Percentiles rank a stretch among this genome's conserved stretches.
phyloP scores from a whole-genome alignment of 2,797 vertebrate genomes.

The Danionella dracula region DNA sequence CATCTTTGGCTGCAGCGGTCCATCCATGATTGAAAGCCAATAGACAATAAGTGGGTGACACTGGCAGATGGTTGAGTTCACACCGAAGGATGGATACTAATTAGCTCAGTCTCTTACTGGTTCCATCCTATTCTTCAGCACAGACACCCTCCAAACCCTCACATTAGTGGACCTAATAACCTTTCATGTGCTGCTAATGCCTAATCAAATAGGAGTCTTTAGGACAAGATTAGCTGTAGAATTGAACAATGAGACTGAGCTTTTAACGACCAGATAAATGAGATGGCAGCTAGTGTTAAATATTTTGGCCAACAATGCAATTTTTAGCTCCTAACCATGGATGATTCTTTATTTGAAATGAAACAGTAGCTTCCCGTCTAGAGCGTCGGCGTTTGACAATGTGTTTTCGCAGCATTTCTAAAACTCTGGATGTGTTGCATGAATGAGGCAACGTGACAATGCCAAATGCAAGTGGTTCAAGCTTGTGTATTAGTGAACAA shows the following conservation, averaged over 20 bases:
- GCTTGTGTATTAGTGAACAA: not conserved
- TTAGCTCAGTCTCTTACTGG: conserved; percentile 51
- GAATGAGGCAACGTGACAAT: not conserved
- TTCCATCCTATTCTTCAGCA: conserved; percentile 46
- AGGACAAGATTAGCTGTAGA: conserved; percentile 32
- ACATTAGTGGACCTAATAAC: conserved; percentile 51
- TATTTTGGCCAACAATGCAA: conserved; percentile 3
- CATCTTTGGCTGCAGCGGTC: conserved; percentile 48
- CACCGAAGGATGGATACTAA: conserved; percentile 53
- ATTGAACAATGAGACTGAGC: conserved; percentile 9
- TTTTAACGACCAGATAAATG: conserved; percentile 16
- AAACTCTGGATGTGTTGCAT: not conserved
- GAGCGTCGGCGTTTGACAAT: conserved; percentile 8
- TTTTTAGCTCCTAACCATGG: not conserved
- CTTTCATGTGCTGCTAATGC: conserved; percentile 50
- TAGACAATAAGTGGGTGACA: conserved; percentile 47
- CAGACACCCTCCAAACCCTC: conserved; percentile 45
- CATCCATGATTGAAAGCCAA: conserved; percentile 46
- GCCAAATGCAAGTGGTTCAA: not conserved
- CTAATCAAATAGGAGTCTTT: conserved; percentile 49
- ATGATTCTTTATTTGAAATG: conserved; percentile 4
- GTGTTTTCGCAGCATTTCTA: not conserved
- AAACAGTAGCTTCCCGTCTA: conserved; percentile 12
- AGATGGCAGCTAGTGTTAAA: conserved; percentile 1
- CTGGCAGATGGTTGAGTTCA: conserved; percentile 52